phyloP scores from a whole-genome alignment of 1,140 invertebrate species.

The Drosophila trapezifrons region DNA sequence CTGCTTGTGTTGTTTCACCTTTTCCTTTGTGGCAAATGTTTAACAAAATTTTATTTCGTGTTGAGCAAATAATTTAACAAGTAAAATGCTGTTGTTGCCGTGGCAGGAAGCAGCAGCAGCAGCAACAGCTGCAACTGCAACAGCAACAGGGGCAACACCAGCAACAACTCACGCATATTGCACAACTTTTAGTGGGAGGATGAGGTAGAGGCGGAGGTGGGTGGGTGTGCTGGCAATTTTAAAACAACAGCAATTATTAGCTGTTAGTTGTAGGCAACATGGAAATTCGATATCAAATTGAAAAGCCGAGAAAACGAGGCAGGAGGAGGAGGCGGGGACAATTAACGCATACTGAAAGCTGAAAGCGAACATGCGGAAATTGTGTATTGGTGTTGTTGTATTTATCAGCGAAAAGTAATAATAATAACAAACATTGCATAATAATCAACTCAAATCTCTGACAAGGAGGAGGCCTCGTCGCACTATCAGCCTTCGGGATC shows the following conservation, averaged over 20 bases:
- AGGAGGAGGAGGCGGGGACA: slow-evolving; percentile 16
- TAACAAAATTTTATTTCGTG: slow-evolving; percentile 71
- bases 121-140: slow-evolving; percentile 21
- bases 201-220: slow-evolving; percentile 16
- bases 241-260: slow-evolving; percentile 59
- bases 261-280: slow-evolving; percentile 50
- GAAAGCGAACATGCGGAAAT: slow-evolving; percentile 39
- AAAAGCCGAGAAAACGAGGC: slow-evolving; percentile 10
- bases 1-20: slow-evolving; percentile 57
- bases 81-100: slow-evolving; percentile 62
- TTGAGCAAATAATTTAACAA: slow-evolving; percentile 72
- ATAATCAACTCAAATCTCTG: slow-evolving; percentile 50
- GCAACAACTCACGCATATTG: slow-evolving; percentile 57
- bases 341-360: slow-evolving; percentile 44
- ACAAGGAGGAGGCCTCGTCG: slow-evolving; percentile 32
- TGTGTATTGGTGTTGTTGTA: slow-evolving; percentile 7
- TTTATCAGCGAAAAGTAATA: slow-evolving; percentile 31
- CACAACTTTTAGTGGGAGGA: slow-evolving; percentile 58
- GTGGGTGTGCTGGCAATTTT: slow-evolving; percentile 35
- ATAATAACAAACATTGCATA: slow-evolving; percentile 56
- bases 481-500: slow-evolving; percentile 51
- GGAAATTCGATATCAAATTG: slow-evolving; percentile 57
- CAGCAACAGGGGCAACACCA: too few relatives aligned
- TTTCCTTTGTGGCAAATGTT: slow-evolving; percentile 66
- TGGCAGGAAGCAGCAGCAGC: slow-evolving; percentile 49